Base-by-base conservation (phyloP, 2,113 vertebrate species). In the Sander lucioperca region DNA sequence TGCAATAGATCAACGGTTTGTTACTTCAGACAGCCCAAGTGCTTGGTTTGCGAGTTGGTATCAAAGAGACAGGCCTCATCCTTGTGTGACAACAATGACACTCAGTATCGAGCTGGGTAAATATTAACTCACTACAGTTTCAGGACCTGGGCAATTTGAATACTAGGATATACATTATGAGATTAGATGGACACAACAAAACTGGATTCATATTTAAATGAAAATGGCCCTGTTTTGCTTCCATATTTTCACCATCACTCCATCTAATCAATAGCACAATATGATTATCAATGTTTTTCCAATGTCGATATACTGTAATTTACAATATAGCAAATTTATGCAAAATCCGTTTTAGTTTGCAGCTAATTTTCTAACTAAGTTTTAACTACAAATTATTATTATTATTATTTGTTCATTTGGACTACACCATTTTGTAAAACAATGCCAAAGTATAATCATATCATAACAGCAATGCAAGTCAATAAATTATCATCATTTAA, bases 51-150 rank as follows among this genome's bases (percentile, higher is more conserved):
- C 70, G 62, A 86, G 86, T 90, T 86, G 36, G 62, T 80, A 92
- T 88, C 68, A 90, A 85, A 92, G 83, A 91, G 77, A 87, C 74
- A 79, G 73, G 70, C 80, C 84, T 77, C 47, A 2, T 75, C 70
- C 86, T 86, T 82, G 79, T 90, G 82, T 91, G 79, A 79, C 83
- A 86, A 80, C 86, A 88, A 80, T 82, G 71, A 79, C 83, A 77
- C 80, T 63, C 45, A 61, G 21, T 9, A 18, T 64, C 70, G 70
- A 88, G 59, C 77, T 93, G 61, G 65, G 91, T 94, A 90, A 95
- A 96, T 95, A 95, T 95, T 95, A 92, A 89, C 89, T 83, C 73
- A 73, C 21, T 30, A 82, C 90, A 88, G 84, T 93, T 94, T 86
- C 81, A 93, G 93, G 93, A 92, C 85, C 25, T 88, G 71, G 43